These are phyloP conservation scores for Amphiprion ocellaris DNA, from an alignment of 2,113 vertebrate genomes.

Conservation along the genomic window DNA sequence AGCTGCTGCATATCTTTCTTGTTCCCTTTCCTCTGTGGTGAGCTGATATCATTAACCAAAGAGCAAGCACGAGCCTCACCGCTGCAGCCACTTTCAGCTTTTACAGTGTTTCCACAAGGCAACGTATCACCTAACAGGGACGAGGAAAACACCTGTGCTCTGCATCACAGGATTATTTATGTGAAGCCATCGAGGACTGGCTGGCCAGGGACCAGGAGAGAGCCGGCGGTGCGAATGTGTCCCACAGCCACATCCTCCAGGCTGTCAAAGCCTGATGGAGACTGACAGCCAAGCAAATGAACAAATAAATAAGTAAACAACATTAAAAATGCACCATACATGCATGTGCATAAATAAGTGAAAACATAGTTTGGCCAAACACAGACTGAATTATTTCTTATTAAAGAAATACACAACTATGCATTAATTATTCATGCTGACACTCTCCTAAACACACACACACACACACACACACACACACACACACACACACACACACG, in stretches of 20 bases:
- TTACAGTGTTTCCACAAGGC: neutral
- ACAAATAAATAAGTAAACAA: constrained; percentile 77
- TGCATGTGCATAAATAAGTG: constrained; percentile 71
- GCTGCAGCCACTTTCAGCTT: neutral
- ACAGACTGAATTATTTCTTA: constrained; percentile 60
- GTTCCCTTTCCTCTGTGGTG: constrained; percentile 1
- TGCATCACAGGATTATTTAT: constrained; percentile 11
- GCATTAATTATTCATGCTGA: constrained; percentile 61
- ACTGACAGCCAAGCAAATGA: constrained; percentile 61
- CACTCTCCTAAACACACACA: neutral
- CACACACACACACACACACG: neutral
- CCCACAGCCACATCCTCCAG: neutral
- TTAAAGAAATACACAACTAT: constrained; percentile 67
- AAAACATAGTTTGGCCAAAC: constrained; percentile 54
- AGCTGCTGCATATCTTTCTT: neutral
- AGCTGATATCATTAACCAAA: neutral
- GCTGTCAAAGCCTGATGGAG: constrained; percentile 24
- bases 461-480: neutral
- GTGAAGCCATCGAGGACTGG: constrained; percentile 2
- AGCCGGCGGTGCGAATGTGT: neutral
- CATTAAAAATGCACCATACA: constrained; percentile 66
- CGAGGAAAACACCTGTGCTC: constrained; percentile 15
- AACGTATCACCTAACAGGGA: constrained; percentile 20
- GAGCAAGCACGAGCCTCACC: neutral
- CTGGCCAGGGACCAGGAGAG: constrained; percentile 17